Conservation (phyloP, 2,113 vertebrate genomes). For the Platysternon megacephalum region DNA sequence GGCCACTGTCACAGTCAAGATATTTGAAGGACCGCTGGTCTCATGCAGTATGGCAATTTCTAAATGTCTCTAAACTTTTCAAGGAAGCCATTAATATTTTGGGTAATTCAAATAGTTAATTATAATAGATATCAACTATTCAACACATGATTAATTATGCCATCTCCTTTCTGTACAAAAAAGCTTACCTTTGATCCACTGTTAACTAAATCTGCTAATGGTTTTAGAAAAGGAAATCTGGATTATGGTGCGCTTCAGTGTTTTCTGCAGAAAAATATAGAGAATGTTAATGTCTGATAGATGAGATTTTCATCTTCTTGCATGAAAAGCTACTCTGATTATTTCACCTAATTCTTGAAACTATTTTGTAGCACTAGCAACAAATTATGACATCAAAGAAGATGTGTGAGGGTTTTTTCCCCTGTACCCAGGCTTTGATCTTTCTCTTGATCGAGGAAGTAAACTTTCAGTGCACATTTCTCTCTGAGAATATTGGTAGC, state of each 20-base stretch:
- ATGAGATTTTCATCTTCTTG: conserved; percentile 12
- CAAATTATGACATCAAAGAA: not conserved
- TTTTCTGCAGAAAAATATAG: conserved; percentile 11
- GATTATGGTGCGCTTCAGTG: not conserved
- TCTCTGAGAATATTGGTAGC: not conserved
- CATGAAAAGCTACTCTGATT: not conserved
- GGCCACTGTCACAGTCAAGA: not conserved
- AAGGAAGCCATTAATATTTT: not conserved
- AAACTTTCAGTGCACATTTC: not conserved
- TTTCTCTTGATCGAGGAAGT: not conserved
- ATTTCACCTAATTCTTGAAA: conserved; percentile 16
- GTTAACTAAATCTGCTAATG: conserved; percentile 10
- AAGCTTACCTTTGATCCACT: no score
- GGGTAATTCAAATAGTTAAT: not conserved
- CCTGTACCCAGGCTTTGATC: not conserved
- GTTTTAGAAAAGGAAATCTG: conserved; percentile 13
- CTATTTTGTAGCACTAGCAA: not conserved
- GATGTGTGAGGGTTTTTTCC: not conserved
- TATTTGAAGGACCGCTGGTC: not conserved
- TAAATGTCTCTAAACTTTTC: not conserved
- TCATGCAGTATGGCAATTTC: not conserved
- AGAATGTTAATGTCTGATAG: conserved; percentile 12
- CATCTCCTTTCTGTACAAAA: conserved; percentile 33
- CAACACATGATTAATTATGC: not conserved
- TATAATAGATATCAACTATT: not conserved